These are phyloP conservation scores for Elymnias hypermnestra DNA, from an alignment of 1,140 invertebrate genomes.

Conservation along the genomic window DNA sequence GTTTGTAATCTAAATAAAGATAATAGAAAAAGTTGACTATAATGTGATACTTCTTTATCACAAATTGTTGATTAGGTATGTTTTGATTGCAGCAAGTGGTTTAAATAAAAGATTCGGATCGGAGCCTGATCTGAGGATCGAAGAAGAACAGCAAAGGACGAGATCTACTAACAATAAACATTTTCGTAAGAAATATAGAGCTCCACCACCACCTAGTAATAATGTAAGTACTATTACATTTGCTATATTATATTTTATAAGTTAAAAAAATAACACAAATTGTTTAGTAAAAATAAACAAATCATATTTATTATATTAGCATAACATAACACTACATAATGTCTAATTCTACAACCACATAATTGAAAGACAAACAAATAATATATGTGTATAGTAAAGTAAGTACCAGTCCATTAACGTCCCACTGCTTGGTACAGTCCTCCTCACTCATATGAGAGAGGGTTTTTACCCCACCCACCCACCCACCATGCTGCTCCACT, in stretches of 20 bases:
- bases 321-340: too few relatives aligned
- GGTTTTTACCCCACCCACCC: background rate
- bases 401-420: too few relatives aligned
- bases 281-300: conserved; percentile 1
- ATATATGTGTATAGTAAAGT: too few relatives aligned
- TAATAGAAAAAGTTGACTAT: too few relatives aligned
- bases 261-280: conserved; percentile 4
- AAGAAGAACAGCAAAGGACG: conserved; percentile 58
- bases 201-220: conserved; percentile 74
- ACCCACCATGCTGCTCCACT: too few relatives aligned
- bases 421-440: background rate
- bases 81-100: conserved; percentile 37
- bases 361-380: too few relatives aligned
- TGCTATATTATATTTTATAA: too few relatives aligned
- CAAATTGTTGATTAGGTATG: too few relatives aligned
- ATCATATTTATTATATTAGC: background rate
- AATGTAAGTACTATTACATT: conserved; percentile 37
- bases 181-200: conserved; percentile 81
- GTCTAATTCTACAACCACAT: too few relatives aligned
- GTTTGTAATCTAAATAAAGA: too few relatives aligned
- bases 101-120: conserved; percentile 81
- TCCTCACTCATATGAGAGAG: background rate
- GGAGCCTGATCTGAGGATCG: conserved; percentile 81
- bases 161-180: conserved; percentile 61
- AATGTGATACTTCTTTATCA: too few relatives aligned